Base-by-base conservation (phyloP, 2,888 invertebrate species). In the Oscheius sp. region DNA sequence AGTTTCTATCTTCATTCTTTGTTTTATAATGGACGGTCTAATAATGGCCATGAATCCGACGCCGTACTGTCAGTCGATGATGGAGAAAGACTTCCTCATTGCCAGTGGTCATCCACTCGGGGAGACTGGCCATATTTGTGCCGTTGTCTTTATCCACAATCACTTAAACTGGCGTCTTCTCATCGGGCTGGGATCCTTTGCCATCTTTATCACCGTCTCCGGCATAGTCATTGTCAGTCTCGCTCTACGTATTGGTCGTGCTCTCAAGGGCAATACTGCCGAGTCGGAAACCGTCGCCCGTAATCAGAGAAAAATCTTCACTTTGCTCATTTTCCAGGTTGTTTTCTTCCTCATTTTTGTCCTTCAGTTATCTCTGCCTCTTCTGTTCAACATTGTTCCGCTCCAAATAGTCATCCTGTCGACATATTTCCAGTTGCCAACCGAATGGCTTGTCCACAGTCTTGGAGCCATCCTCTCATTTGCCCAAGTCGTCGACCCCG, bases 361-460 rank as follows among this genome's bases (percentile, higher is more conserved):
- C 6, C 18, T 35, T 18, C 43, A 61, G 61, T n/a, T 61, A 13
- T 43, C 43, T 1, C n/a, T 61, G 29, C 61, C 61, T 1, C 16
- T 61, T 6, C 41, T 61, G 18, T 61, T 61, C 61, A 61, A 61
- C 61, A 43, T 61, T 9, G 35, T 43, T 13, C 61, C 61, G 41
- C 18, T 61, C 12, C 45, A 43, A 41, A 43, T 58, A 5, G 58
- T 41, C 45, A 29, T 61, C 18, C 21, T 43, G 18, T 21, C 61
- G n/a, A 21, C 45, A 13, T 43, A 21, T 18, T 61, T 61, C 61
- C 21, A 18, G 3, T 21, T 43, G 18, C 18, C 12, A 1, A 18
- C 43, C 9, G 41, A 43, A 21, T n/a, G 27, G 18, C 61, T 21
- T 5, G 21, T 43, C 45, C 16, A 43, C 45, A 18, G 21, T 43